Conservation (phyloP, 1,140 invertebrate genomes). For the Caenorhabditis briggsae region DNA sequence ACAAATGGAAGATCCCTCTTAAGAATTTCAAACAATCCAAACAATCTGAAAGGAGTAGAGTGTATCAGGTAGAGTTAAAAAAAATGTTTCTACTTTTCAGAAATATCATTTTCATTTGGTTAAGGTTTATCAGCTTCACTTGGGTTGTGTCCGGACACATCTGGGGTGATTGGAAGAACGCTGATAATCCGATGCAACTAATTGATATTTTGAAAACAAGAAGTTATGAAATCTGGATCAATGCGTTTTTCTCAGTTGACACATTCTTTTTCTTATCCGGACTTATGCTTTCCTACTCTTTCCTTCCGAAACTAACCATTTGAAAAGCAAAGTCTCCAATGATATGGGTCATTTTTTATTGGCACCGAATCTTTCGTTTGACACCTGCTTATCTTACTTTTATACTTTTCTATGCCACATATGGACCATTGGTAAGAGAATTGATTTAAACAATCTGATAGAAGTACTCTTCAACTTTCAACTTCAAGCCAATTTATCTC, state of each 20-base stretch:
- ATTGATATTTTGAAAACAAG: conserved; percentile 26
- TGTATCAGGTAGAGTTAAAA: background rate
- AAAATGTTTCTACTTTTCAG: background rate
- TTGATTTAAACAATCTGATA: background rate
- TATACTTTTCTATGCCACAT: conserved; percentile 2
- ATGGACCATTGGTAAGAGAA: background rate
- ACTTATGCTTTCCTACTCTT: conserved; percentile 58
- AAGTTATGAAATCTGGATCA: background rate
- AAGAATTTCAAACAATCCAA: background rate
- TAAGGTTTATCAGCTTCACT: background rate
- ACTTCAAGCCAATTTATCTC: no score
- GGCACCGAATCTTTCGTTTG: conserved; percentile 60
- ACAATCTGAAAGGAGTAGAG: conserved; percentile 7
- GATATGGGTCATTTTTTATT: background rate
- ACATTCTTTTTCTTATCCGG: conserved; percentile 63
- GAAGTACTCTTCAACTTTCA: background rate
- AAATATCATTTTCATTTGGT: background rate
- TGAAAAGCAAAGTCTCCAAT: background rate
- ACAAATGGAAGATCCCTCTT: conserved; percentile 6
- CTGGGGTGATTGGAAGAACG: background rate
- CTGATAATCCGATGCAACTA: background rate
- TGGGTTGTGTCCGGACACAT: conserved; percentile 10
- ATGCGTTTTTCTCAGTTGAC: conserved; percentile 62
- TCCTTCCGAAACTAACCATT: conserved; percentile 2
- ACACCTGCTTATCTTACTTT: conserved; percentile 63